A percentile compares a stretch with the other conserved stretches of the same genome.
phyloP scores from a whole-genome alignment of 2,888 invertebrate genomes.

The Slavum lentiscoides region DNA sequence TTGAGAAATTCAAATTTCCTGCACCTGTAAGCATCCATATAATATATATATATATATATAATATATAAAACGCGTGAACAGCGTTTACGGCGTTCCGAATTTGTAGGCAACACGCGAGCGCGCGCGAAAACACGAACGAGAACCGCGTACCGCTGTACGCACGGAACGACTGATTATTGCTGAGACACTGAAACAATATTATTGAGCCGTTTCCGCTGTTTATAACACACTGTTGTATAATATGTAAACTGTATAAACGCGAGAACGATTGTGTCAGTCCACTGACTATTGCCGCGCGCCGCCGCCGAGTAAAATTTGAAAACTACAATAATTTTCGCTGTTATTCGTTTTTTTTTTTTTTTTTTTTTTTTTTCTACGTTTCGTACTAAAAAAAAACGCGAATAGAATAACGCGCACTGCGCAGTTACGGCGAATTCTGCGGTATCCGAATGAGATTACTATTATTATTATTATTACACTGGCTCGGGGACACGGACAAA shows the following conservation, averaged over 20 bases:
- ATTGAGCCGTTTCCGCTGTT: no score
- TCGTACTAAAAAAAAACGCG: no score
- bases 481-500: neutral
- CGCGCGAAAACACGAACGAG: neutral
- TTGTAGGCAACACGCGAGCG: neutral
- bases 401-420: neutral
- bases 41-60: no score
- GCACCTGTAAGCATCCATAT: neutral
- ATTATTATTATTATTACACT: no score
- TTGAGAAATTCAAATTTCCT: neutral
- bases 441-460: no score
- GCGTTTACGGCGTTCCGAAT: neutral
- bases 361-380: no score
- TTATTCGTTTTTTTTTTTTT: neutral
- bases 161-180: neutral
- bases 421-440: neutral
- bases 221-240: no score
- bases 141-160: neutral
- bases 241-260: neutral
- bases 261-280: neutral
- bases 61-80: no score
- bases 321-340: constrained; percentile 1
- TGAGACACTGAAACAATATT: neutral
- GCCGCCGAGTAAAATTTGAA: neutral
- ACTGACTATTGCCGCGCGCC: no score